phyloP scores from a whole-genome alignment of 2,888 invertebrate species.

The Pasiphila rectangulata region DNA sequence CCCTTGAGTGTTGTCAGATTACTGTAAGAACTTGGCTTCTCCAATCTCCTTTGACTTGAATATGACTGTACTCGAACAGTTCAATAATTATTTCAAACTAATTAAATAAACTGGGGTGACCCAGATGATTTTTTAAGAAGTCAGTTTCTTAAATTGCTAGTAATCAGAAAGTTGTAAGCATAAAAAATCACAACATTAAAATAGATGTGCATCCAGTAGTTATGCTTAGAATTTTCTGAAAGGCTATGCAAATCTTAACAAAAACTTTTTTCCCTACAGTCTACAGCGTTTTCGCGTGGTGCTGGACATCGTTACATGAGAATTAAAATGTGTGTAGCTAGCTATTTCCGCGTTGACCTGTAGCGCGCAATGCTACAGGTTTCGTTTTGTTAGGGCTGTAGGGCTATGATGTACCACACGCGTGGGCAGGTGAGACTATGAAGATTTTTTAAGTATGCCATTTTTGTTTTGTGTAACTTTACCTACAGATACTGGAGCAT shows the following conservation, averaged over 20 bases:
- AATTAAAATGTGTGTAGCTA: constrained; percentile 77
- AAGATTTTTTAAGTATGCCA: constrained; percentile 73
- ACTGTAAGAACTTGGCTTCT: background rate
- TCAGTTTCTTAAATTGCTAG: constrained; percentile 42
- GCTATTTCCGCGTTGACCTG: constrained; percentile 77
- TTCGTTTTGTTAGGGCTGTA: constrained; percentile 77
- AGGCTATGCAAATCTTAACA: constrained; percentile 71
- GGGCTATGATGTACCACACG: constrained; percentile 70
- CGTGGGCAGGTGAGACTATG: constrained; percentile 79
- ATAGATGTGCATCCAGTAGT: constrained; percentile 24
- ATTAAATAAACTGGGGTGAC: background rate
- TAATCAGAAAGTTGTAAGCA: constrained; percentile 72
- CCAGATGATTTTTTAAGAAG: constrained; percentile 5
- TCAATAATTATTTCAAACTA: background rate
- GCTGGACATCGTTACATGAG: constrained; percentile 74
- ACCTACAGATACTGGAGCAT: constrained; percentile 40
- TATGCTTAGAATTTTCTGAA: constrained; percentile 73
- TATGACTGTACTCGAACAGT: background rate
- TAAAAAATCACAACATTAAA: constrained; percentile 21
- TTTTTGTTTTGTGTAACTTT: constrained; percentile 60
- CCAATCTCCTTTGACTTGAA: too few species aligned
- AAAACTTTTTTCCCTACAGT: constrained; percentile 80
- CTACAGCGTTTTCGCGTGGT: constrained; percentile 76
- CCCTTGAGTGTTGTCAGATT: constrained; percentile 1
- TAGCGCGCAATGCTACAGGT: constrained; percentile 82